A percentile compares a stretch with the other conserved stretches of the same genome.
Evolutionary conservation across 2,888 invertebrate genomes (phyloP).

Genomic region (Esperia sulphurella): DNA sequence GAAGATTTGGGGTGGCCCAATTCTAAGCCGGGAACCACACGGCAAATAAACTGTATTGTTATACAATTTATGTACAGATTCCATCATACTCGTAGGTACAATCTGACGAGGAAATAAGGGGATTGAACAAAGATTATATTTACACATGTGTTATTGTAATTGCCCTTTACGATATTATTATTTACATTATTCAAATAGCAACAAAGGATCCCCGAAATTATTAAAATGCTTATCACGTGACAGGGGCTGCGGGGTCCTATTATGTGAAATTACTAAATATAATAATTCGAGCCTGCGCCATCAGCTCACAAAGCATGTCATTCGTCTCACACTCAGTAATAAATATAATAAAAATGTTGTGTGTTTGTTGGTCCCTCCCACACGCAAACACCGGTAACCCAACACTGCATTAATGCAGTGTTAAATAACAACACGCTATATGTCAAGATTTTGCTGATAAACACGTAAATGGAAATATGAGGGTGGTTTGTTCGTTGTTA

Average conservation of each 20-base stretch:
- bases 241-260: constrained; percentile 10
- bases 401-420: too few species aligned
- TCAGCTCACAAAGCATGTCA: background rate
- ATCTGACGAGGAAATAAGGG: too few species aligned
- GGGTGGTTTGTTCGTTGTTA: constrained; percentile 5
- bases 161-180: background rate
- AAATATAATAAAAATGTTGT: constrained; percentile 1
- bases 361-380: constrained; percentile 1
- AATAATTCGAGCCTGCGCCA: constrained; percentile 16
- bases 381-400: too few species aligned
- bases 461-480: background rate
- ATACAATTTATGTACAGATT: too few species aligned
- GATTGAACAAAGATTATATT: background rate
- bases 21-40: too few species aligned
- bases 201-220: constrained; percentile 9
- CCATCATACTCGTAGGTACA: too few species aligned
- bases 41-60: too few species aligned
- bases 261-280: constrained; percentile 23
- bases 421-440: background rate
- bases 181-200: background rate
- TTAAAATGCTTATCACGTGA: constrained; percentile 17
- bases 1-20: too few species aligned
- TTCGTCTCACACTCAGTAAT: background rate
- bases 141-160: constrained; percentile 1
- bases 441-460: constrained; percentile 3